Conservation (phyloP, 2,113 vertebrate genomes). For the Melanostigma gelatinosum region DNA sequence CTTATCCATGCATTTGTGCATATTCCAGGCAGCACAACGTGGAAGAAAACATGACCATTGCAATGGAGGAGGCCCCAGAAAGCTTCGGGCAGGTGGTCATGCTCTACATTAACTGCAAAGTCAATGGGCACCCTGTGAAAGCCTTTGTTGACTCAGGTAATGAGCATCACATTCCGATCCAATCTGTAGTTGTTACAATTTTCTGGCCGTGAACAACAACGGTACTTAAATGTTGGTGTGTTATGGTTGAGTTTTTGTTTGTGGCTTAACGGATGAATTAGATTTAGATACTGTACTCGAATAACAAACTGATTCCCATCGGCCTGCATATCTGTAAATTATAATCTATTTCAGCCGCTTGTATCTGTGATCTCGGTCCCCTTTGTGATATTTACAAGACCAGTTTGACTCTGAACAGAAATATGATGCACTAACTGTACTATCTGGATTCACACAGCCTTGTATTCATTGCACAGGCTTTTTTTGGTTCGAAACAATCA, state of each 20-base stretch:
- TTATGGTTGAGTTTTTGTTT: conserved; percentile 1
- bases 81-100: conserved; percentile 99
- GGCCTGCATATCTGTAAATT: not conserved
- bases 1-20: not conserved
- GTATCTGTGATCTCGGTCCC: not conserved
- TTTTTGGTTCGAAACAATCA: not conserved
- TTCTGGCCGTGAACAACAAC: not conserved
- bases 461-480: not conserved
- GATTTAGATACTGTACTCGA: too few species aligned
- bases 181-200: not conserved
- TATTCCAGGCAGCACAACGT: conserved; percentile 95
- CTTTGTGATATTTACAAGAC: conserved; percentile 2
- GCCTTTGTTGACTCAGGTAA: conserved; percentile 99
- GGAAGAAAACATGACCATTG: conserved; percentile 99
- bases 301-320: not conserved
- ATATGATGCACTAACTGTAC: not conserved
- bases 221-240: conserved; percentile 5
- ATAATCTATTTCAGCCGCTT: not conserved
- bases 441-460: not conserved
- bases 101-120: conserved; percentile 99
- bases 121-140: conserved; percentile 98
- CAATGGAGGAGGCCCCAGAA: conserved; percentile 98
- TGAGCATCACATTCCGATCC: conserved; percentile 29
- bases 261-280: not conserved
- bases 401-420: not conserved